Evolutionary conservation across 2,797 vertebrate species (phyloP).

Genomic region (Argentina silus): DNA sequence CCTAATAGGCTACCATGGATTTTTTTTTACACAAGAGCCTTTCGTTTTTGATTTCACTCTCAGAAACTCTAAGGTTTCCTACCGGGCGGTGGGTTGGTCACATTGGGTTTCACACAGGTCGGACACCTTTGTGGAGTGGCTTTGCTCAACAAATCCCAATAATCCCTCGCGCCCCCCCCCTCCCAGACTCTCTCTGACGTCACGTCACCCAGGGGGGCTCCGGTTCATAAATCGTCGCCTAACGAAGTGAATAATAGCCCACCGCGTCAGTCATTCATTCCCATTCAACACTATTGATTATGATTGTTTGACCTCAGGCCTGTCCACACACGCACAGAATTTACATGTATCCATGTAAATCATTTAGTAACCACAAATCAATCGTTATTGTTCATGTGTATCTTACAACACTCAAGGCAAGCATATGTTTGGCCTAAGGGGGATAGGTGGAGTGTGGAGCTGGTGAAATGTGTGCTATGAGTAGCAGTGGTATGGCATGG

Average conservation of each 20-base stretch:
- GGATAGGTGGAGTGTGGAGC: constrained; percentile 25
- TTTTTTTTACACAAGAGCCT: constrained; percentile 26
- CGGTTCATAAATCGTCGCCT: no score
- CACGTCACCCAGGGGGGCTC: neutral
- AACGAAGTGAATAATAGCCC: no score
- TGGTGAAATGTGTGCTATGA: constrained; percentile 56
- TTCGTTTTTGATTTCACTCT: constrained; percentile 33
- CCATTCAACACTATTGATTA: no score
- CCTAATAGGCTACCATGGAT: neutral
- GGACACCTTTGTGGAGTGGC: constrained; percentile 68
- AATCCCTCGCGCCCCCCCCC: constrained; percentile 66
- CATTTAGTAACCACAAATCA: no score
- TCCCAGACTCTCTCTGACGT: constrained; percentile 55
- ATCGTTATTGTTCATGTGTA: no score
- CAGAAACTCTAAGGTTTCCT: constrained; percentile 47
- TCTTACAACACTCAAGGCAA: no score
- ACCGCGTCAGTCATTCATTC: no score
- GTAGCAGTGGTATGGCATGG: constrained; percentile 36
- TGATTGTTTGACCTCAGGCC: no score
- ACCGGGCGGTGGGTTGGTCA: constrained; percentile 36
- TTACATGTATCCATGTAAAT: no score
- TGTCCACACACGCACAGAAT: no score
- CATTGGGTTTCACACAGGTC: constrained; percentile 55
- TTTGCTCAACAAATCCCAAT: constrained; percentile 74
- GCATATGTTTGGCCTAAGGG: constrained; percentile 20